These are phyloP conservation scores for Ptyas mucosa DNA, from an alignment of 2,113 vertebrate genomes.

Conservation along the genomic window DNA sequence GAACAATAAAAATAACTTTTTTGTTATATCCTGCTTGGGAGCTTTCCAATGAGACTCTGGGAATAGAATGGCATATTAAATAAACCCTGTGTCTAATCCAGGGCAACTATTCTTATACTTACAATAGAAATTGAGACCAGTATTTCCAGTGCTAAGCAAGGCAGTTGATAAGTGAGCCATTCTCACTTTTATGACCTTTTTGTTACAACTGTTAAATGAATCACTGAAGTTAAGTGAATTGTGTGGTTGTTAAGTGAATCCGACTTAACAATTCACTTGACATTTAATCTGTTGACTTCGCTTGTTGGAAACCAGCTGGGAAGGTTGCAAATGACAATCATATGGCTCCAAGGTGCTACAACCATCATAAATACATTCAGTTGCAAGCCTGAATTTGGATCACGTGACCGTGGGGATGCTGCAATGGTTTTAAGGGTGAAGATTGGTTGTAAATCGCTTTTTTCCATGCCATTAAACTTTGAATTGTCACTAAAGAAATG, in stretches of 20 bases:
- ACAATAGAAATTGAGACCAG: not conserved
- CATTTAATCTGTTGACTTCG: not conserved
- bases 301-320: not conserved
- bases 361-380: not conserved
- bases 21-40: not conserved
- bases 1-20: not conserved
- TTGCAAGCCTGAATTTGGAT: not conserved
- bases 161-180: not conserved
- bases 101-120: not conserved
- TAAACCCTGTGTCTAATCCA: not conserved
- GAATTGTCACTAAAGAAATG: not conserved
- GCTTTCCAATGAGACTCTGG: not conserved
- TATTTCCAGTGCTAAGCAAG: not conserved
- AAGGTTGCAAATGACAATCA: not conserved
- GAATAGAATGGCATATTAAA: not conserved
- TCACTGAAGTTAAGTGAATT: not conserved
- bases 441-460: not conserved
- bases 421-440: not conserved
- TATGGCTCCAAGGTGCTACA: not conserved
- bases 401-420: not conserved
- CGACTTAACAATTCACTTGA: not conserved
- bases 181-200: not conserved
- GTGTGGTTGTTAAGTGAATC: not conserved
- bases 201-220: not conserved
- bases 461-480: not conserved